Evolutionary conservation across 2,113 vertebrate species (phyloP), one percentile per base, ranked within the genome.

Genomic region (Myrmecophaga tridactyla): DNA sequence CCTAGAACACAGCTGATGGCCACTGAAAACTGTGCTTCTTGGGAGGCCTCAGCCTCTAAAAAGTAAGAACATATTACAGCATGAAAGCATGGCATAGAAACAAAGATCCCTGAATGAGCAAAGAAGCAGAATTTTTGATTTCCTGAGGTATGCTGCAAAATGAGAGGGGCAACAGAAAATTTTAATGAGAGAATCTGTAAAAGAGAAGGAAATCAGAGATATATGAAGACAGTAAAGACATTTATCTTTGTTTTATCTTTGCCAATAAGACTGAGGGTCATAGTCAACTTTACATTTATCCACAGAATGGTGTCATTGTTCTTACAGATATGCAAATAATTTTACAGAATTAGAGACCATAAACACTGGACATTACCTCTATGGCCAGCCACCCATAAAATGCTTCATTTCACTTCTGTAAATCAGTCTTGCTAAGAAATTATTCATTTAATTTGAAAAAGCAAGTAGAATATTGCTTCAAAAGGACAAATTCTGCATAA

Each of bases 11-110:
- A 34, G 6, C 18, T 34, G 62, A 56, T 56, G 18, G 85, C 80
- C 97, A 94, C 53, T 56, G 92, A 75, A 95, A 23, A 43, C 41
- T 18, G 29, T 34, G 39, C 51, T 70, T 96, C 86, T 89, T 69
- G 69, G 75, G 89, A 90, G 89, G 93, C 51, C 36, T 83, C 12
- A 94, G 76, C 89, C 92, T 89, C 89, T 94, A 20, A 94, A 95
- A 5, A 10, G 92, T 29, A 53, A 15, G 41, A 41, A 77, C 51
- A 34, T 43, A 10, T 4, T n/a, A 3, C 31, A 53, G 12, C 34
- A 48, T 53, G 21, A 18, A 15, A n/a, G 5, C 17, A 77, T 51
- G 29, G 53, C 5, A 20, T 2, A 11, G 31, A 53, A 18, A 46
- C 48, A 78, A 78, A 43, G n/a, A 77, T 51, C 31, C 48, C 10